Evolutionary conservation across 2,888 invertebrate genomes (phyloP), one percentile per base, ranked within the genome.

Genomic region (Agrochola lota): DNA sequence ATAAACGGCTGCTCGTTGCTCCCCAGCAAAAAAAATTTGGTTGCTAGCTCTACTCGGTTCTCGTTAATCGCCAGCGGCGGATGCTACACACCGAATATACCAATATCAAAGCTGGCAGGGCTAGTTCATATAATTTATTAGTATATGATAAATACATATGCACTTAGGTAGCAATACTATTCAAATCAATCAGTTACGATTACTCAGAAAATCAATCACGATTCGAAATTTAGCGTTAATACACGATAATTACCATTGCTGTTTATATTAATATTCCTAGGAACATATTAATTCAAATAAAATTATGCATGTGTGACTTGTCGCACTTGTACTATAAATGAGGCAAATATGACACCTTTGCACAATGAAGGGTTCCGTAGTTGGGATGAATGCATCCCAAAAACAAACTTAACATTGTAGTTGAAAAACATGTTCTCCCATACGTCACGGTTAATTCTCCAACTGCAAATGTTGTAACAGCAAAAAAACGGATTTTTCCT

Each of bases 171-270:
- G 8, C 17, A 12, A 30, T 52, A 55, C 60, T 40, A n/a, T 69
- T 55, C 40, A 57, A 63, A 68, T 82, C 49, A 83, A 77, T 77
- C 64, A 60, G 20, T 23, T 55, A 60, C 46, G 40, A 83, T 77
- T 49, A 66, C n/a, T 55, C 3, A 15, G 52, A 49, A 40, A 46
- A 52, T 83, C 26, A 49, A 77, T 66, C 35, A 43, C 15, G 35
- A 49, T 77, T 66, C 20, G 55, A 5, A n/a, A 17, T 52, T 9
- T 11, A 55, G n/a, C 17, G 12, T 17, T 55, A 57, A 23, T 35
- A 55, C 46, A 62, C n/a, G 23, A 59, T 40, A 40, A 43, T 43
- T 40, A 35, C 4, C 5, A 40, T 63, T 26, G 46, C 17, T 55
- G 17, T 43, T 55, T 7, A 59, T 23, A 57, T 8, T n/a, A 57